A percentile compares a stretch with the other conserved stretches of the same genome.
Evolutionary conservation across 2,113 vertebrate genomes (phyloP).

Genomic region (Prinia subflava): DNA sequence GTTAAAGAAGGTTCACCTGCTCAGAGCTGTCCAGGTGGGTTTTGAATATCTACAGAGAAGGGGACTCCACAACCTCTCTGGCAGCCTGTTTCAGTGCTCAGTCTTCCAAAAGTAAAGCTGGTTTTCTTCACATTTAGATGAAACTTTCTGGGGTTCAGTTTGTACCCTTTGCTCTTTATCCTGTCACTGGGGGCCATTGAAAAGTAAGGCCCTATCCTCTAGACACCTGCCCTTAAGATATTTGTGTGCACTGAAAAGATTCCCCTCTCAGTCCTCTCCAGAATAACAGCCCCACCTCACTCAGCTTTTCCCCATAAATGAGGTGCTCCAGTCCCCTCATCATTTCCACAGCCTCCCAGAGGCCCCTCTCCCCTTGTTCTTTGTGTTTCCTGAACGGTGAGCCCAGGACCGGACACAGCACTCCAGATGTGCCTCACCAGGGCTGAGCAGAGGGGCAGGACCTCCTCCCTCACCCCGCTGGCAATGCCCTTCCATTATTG

Average conservation of each 20-base stretch:
- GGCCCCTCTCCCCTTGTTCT: not conserved
- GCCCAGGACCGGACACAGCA: not conserved
- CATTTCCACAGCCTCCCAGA: accelerated
- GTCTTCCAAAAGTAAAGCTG: not conserved
- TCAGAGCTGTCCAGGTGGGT: too few relatives aligned
- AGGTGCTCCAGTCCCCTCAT: not conserved
- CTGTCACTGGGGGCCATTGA: not conserved
- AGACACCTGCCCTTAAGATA: accelerated
- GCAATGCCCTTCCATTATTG: not conserved
- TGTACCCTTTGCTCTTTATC: not conserved
- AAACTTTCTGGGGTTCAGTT: not conserved
- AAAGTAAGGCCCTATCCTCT: not conserved
- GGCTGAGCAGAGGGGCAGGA: not conserved
- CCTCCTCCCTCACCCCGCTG: not conserved
- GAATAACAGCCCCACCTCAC: not conserved
- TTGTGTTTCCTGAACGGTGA: accelerated
- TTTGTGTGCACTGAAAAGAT: not conserved
- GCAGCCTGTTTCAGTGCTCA: not conserved
- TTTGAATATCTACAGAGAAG: not conserved
- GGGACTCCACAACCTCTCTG: not conserved
- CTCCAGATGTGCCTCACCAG: not conserved
- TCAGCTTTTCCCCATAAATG: not conserved
- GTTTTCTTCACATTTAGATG: not conserved
- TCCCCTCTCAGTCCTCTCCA: not conserved
- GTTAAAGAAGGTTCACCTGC: not conserved